A percentile compares a stretch with the other conserved stretches of the same genome.
Conservation (phyloP, 2,888 invertebrate species). For the Cataglyphis cursor region DNA sequence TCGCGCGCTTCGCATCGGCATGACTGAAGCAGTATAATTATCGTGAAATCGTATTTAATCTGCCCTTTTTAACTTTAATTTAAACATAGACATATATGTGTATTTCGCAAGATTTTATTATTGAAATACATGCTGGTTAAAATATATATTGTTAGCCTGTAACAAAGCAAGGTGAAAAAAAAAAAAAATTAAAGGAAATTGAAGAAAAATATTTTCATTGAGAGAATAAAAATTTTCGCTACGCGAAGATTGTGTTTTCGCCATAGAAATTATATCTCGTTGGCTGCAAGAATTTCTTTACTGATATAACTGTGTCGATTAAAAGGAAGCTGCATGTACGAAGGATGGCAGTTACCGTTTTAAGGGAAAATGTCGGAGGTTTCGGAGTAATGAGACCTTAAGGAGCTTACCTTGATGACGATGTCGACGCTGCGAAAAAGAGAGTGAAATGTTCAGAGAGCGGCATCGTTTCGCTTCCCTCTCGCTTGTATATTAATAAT, state of each 20-base stretch:
- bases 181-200: constrained; percentile 8
- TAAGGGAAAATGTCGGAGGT: constrained; percentile 57
- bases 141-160: not conserved
- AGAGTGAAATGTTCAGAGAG: constrained; percentile 59
- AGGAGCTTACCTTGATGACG: constrained; percentile 73
- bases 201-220: constrained; percentile 39
- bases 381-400: constrained; percentile 56
- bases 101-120: not conserved
- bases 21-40: constrained; percentile 24
- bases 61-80: not conserved
- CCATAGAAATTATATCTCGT: not conserved
- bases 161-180: not conserved
- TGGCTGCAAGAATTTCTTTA: constrained; percentile 39
- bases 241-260: constrained; percentile 15
- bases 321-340: constrained; percentile 52
- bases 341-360: constrained; percentile 53
- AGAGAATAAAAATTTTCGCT: constrained; percentile 12
- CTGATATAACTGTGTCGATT: constrained; percentile 66
- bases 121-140: not conserved
- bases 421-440: constrained; percentile 67
- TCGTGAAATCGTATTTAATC: not conserved
- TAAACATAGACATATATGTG: not conserved
- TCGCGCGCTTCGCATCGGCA: constrained; percentile 25
- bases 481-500: constrained; percentile 69
- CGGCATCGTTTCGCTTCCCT: constrained; percentile 15